Conservation (phyloP, 1,140 invertebrate genomes). For the Pachypeltis micranthus region DNA sequence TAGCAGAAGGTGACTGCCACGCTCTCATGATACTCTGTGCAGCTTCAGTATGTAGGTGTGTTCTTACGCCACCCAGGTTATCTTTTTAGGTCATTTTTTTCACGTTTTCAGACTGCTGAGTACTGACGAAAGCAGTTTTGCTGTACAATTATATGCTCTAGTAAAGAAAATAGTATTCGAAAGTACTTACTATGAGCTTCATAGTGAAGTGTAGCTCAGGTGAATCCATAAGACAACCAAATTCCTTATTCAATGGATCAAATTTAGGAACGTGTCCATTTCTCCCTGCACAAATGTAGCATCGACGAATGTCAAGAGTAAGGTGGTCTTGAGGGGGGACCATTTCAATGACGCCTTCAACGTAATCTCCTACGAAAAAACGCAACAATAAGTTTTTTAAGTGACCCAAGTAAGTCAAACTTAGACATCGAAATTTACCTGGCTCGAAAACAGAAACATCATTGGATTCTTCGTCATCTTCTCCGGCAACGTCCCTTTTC, state of each 20-base stretch:
- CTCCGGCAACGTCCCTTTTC: not conserved
- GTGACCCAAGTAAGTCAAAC: too few relatives aligned
- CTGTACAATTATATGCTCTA: too few relatives aligned
- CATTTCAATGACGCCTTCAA: conserved; percentile 9
- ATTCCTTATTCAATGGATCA: conserved; percentile 8
- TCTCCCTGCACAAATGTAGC: conserved; percentile 13
- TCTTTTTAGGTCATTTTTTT: too few relatives aligned
- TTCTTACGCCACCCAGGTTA: too few relatives aligned
- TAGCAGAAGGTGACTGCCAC: too few relatives aligned
- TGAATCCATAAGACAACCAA: conserved; percentile 12
- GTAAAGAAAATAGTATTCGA: too few relatives aligned
- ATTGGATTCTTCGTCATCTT: not conserved
- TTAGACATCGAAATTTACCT: not conserved
- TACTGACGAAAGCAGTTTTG: too few relatives aligned
- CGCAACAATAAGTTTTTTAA: too few relatives aligned
- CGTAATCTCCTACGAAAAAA: conserved; percentile 9
- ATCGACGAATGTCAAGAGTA: not conserved
- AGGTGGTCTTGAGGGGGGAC: conserved; percentile 5
- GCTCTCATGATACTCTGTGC: too few relatives aligned
- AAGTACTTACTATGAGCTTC: conserved; percentile 10
- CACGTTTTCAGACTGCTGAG: too few relatives aligned
- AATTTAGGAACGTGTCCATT: conserved; percentile 5
- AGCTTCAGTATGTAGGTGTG: too few relatives aligned
- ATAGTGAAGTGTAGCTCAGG: conserved; percentile 2
- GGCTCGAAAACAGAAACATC: not conserved